phyloP scores from a whole-genome alignment of 2,888 invertebrate species.

The Eucriotettix oculatus region DNA sequence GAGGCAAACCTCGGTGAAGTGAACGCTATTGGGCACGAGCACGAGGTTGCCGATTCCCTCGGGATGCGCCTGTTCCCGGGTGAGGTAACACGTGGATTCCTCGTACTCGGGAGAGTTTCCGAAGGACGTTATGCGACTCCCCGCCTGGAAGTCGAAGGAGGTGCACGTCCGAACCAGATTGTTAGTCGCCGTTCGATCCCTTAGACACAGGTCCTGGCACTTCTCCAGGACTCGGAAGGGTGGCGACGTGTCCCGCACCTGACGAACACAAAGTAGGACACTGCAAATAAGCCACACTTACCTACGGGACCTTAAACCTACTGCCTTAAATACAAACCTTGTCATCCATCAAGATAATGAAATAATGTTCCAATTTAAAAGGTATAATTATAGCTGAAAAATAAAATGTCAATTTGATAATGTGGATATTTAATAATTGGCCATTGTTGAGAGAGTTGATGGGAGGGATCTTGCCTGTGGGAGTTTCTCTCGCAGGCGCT shows the following conservation, averaged over 20 bases:
- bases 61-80: slow-evolving; percentile 69
- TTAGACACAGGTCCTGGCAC: slow-evolving; percentile 70
- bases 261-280: slow-evolving; percentile 8
- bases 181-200: slow-evolving; percentile 59
- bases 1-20: slow-evolving; percentile 78
- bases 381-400: too few relatives aligned
- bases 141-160: slow-evolving; percentile 83
- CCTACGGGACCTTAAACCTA: too few relatives aligned
- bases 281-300: too few relatives aligned
- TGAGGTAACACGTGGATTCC: slow-evolving; percentile 73
- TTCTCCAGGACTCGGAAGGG: slow-evolving; percentile 78
- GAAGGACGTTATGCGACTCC: slow-evolving; percentile 66
- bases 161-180: slow-evolving; percentile 72
- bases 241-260: slow-evolving; percentile 65
- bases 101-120: slow-evolving; percentile 71
- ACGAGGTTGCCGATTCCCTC: slow-evolving; percentile 82
- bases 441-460: too few relatives aligned
- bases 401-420: too few relatives aligned
- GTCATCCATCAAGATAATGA: too few relatives aligned
- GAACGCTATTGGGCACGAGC: slow-evolving; percentile 75
- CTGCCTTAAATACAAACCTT: too few relatives aligned
- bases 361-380: too few relatives aligned
- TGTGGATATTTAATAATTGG: too few relatives aligned
- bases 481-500: too few relatives aligned
- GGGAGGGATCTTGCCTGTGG: too few relatives aligned